Conservation (phyloP, 2,888 invertebrate genomes). For the Acleris cristana region DNA sequence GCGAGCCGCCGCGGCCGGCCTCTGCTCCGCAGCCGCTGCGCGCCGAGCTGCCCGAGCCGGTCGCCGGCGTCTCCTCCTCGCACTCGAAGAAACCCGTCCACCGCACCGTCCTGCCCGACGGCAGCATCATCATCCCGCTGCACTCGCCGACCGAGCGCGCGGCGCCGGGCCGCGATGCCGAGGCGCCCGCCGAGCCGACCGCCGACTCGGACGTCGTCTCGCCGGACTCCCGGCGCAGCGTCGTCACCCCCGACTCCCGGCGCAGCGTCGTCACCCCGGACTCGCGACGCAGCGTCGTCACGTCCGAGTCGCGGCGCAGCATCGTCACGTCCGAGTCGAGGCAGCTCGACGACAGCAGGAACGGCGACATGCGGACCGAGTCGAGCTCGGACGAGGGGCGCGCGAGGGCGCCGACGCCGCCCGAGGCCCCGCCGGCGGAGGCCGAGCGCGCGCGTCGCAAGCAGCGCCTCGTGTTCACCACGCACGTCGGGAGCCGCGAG, state of each 20-base stretch:
- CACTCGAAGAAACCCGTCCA: slow-evolving; percentile 62
- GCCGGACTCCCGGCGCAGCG: slow-evolving; percentile 9
- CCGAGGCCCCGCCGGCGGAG: slow-evolving; percentile 20
- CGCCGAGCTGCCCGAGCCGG: slow-evolving; percentile 42
- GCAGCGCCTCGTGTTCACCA: slow-evolving; percentile 85
- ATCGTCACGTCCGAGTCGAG: slow-evolving; percentile 23
- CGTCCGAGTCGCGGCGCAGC: slow-evolving; percentile 19
- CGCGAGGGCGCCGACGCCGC: slow-evolving; percentile 35
- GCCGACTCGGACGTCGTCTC: slow-evolving; percentile 12
- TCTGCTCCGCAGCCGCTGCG: slow-evolving; percentile 54
- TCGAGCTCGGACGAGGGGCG: slow-evolving; percentile 34
- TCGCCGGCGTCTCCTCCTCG: slow-evolving; percentile 52
- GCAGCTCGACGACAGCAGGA: slow-evolving; percentile 24
- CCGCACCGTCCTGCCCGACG: slow-evolving; percentile 79
- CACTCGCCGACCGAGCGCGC: slow-evolving; percentile 77
- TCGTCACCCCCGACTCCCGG: slow-evolving; percentile 6
- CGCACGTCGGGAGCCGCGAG: slow-evolving; percentile 87
- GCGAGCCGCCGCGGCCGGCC: slow-evolving; percentile 47
- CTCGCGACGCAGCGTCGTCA: slow-evolving; percentile 13
- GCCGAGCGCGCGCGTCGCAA: slow-evolving; percentile 49
- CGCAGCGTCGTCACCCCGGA: slow-evolving; percentile 20
- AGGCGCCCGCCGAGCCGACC: slow-evolving; percentile 66
- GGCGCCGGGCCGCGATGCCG: slow-evolving; percentile 11
- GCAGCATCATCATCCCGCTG: slow-evolving; percentile 83
- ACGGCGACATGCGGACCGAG: slow-evolving; percentile 30